Base-by-base conservation (phyloP, 1,140 invertebrate genomes). In the Nebria ingens region DNA sequence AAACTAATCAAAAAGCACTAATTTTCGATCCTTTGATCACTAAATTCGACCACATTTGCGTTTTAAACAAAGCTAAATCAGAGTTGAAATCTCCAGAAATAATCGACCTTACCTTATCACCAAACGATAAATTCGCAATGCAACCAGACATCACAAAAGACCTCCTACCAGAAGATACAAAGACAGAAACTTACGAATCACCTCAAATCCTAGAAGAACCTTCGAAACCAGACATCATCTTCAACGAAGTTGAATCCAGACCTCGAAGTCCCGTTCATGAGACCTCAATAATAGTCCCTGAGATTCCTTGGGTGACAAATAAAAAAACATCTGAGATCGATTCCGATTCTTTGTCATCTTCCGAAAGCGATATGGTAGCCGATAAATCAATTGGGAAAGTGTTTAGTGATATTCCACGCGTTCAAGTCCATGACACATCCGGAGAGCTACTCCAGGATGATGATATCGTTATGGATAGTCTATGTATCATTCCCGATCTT, bases 351-450 rank as follows among this genome's bases (percentile, higher is more conserved):
- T 65, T 83, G 13, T 80, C 79, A 0, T 79, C 79, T 29, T 65
- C 71, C 15, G 70, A 70, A 42, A 71, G 71, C 2, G 73, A 71
- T 9, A 67, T 68, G 25, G 58, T 60, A 17, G 60, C 62, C 25
- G 58, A 63, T 49, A 50, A 42, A 2, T 19, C 56, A 25, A 54
- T 57, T 11, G 17, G 53, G 57, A 38, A 58, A 62, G 23, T 51
- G 2, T 65, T 62, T 13, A 59, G 56, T 23, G 56, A 56, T 15
- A 59, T 62, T 2, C 83, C 83, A 0, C 71, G 83, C 55, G 68
- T 85, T 0, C 81, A 85, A 71, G 77, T 84, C 1, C 80, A 82
- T 62, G 78, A 85, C 56, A 82, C 80, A 58, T 75, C 74, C 56
- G 83, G 82, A 1, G 80, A 82, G 38, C 60, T 83, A 0, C 79